Base-by-base conservation (phyloP, 2,888 invertebrate genomes). In the Callyntrura guangdongensis region DNA sequence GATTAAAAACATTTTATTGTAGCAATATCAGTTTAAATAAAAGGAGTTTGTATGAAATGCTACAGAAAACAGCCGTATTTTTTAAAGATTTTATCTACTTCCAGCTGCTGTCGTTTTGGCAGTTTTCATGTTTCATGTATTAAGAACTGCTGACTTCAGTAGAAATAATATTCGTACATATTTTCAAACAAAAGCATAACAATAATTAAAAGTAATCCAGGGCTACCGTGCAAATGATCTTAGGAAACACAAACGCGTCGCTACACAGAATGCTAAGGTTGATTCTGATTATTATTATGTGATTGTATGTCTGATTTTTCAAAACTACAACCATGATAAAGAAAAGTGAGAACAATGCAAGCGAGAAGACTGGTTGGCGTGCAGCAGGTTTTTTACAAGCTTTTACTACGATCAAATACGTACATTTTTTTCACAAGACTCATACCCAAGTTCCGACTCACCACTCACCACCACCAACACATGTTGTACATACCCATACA, bases 341-440 rank as follows among this genome's bases (percentile, higher is more conserved):
- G 17, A 67, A 67, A 67, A 67, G 67, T 67, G 27, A 67, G 67
- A 22, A 67, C 67, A 67, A 25, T 25, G 67, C 67, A 25, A 25
- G 67, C 67, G n/a, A 67, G 12, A 22, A 27, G 61, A 25, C 67
- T 22, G 11, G 27, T 22, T 67, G 67, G 27, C 27, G 8, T 61
- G 17, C 56, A 56, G 53, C 53, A 53, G 53, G 11, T 53, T 5
- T 53, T 5, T 53, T 53, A 53, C 53, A 14, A 14, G 53, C 2
- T 53, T 3, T 53, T 14, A 3, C 53, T 53, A 56, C 56, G n/a
- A n/a, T 12, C 56, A 5, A 56, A 36, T 36, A 36, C 36, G 2
- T 6, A 36, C 36, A 36, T 36, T 36, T 36, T 36, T 36, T 36
- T 2, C 6, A n/a, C 14, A n/a, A n/a, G 56, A n/a, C 4, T 56